Base-by-base conservation (phyloP, 2,113 vertebrate species). In the Thunnus maccoyii region DNA sequence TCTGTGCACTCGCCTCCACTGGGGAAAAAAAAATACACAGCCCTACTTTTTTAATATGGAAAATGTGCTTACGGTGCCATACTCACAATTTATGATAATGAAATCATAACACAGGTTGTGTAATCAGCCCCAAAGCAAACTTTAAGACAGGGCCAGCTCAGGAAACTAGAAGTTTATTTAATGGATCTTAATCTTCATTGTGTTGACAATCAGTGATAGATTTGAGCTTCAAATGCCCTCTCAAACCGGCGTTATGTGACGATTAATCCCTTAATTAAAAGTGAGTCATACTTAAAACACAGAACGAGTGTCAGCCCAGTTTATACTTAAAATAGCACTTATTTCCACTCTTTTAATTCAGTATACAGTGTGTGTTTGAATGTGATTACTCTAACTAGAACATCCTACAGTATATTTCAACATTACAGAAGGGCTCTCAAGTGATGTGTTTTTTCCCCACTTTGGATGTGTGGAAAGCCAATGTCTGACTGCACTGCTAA, bases 1-100 rank as follows among this genome's bases (percentile, higher is more conserved):
- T 91, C 86, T 88, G 73, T 68, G 48, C n/a, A 18, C 69, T 73
- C 18, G 30, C 44, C 56, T 80, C 62, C 68, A 61, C 71, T 25
- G 47, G 60, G 56, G 77, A 76, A 82, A 85, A 30, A 22, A 30
- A 85, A 81, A 82, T 56, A 84, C 66, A 72, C 72, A 64, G 54
- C 2, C 30, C 62, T 64, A 3, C 25, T 69, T 84, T 89, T 90
- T 88, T 41, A 89, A 90, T 91, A 78, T 92, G 91, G 90, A 94
- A 94, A 94, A 91, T 86, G 56, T 76, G 82, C 54, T 56, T 77
- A 54, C 68, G 52, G 56, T 89, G 82, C 70, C 80, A 72, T 82
- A 84, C 44, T 81, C 62, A 61, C 68, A 82, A 85, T 89, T 84
- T 78, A 72, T 82, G 58, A 72, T 83, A 80, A 91, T 90, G 78